Evolutionary conservation across 1,140 invertebrate species (phyloP), one percentile per base, ranked within the genome.

Genomic region (Marisa cornuarietis): DNA sequence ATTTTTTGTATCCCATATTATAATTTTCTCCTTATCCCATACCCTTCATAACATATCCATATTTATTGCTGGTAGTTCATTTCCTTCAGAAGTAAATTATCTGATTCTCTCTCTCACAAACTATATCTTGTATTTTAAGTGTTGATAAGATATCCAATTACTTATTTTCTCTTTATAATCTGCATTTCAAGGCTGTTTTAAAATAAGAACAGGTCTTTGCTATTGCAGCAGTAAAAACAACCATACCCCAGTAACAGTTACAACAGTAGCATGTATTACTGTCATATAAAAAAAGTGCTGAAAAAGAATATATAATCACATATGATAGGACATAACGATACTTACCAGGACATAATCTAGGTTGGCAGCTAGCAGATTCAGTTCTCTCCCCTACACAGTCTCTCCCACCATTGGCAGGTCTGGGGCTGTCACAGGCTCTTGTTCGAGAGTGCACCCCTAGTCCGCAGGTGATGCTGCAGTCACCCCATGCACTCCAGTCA

Each of bases 401-500:
- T 68, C 81, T 80, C 1, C 90, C 90, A 24, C 86, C 87, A 85
- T 90, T 88, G 42, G 80, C 79, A 82, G 90, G 90, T 49, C 68
- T 72, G 26, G 94, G 93, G 85, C 93, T 93, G 83, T 93, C 92
- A 88, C 95, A 95, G 75, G 89, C 89, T 82, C 95, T 89, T 10
- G 88, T 91, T 80, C 94, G 91, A 82, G 93, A 93, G 83, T 93
- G 92, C 6, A 94, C 91, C 14, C 94, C 95, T 51, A 92, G 85
- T 5, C 94, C 94, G 87, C 95, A 95, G 16, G 92, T 92, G 49
- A 92, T 89, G 13, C 94, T 94, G 88, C 95, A 95, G 16, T 91
- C 88, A 49, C 92, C 92, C 94, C 94, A 95, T 7, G 87, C 72
- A 51, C 90, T 89, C 95, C 95, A 95, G 0, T 88, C 81, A 76